phyloP scores from a whole-genome alignment of 2,888 invertebrate genomes.

The Archips xylosteana region DNA sequence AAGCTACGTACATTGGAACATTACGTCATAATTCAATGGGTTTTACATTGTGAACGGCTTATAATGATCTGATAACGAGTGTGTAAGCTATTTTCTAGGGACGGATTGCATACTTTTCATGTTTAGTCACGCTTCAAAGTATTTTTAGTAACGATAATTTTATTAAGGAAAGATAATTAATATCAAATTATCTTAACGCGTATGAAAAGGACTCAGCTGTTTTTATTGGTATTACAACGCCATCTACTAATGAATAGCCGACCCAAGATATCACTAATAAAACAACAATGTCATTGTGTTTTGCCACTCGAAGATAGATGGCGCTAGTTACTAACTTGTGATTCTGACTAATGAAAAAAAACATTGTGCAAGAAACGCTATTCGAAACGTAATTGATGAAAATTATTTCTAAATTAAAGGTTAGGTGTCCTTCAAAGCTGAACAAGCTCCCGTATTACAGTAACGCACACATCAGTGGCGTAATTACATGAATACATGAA shows the following conservation, averaged over 20 bases:
- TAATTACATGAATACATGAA: constrained; percentile 19
- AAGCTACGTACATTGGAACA: constrained; percentile 15
- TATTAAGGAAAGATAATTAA: neutral
- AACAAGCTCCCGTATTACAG: constrained; percentile 14
- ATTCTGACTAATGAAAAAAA: neutral
- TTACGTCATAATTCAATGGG: constrained; percentile 22
- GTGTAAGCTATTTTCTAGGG: neutral
- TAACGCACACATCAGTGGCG: neutral
- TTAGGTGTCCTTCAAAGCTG: constrained; percentile 18
- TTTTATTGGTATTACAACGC: constrained; percentile 42
- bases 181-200: neutral
- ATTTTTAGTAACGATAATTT: neutral
- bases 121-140: constrained; percentile 19
- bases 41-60: constrained; percentile 30
- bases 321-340: constrained; percentile 5
- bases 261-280: constrained; percentile 30
- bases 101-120: neutral
- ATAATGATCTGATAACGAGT: constrained; percentile 25
- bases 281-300: neutral
- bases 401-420: constrained; percentile 23
- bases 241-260: constrained; percentile 48
- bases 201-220: constrained; percentile 2
- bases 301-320: constrained; percentile 48
- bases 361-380: constrained; percentile 8
- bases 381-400: neutral